Conservation (phyloP, 2,797 vertebrate species). For the Gadopsis bispinosus region DNA sequence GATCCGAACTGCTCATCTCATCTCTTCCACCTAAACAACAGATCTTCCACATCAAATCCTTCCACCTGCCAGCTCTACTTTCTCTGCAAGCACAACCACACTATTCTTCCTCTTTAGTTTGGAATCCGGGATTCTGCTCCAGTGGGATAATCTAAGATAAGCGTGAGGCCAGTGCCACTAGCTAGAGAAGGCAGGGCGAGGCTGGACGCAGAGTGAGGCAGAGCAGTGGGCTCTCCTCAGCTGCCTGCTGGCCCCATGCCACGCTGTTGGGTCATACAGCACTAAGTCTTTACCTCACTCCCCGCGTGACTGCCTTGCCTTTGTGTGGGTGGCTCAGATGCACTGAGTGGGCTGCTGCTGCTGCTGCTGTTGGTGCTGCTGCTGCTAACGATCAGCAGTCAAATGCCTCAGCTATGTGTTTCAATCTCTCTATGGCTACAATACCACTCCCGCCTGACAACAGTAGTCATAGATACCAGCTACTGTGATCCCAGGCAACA, state of each 20-base stretch:
- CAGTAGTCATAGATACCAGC: constrained; percentile 74
- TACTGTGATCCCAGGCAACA: constrained; percentile 50
- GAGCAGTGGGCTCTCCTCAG: constrained; percentile 83
- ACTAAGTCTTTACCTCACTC: constrained; percentile 81
- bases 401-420: constrained; percentile 77
- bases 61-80: constrained; percentile 40
- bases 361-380: constrained; percentile 43
- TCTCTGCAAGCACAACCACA: constrained; percentile 39
- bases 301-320: constrained; percentile 84
- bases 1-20: constrained; percentile 51
- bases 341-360: constrained; percentile 79
- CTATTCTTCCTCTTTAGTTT: constrained; percentile 51
- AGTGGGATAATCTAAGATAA: constrained; percentile 47
- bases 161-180: constrained; percentile 69
- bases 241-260: constrained; percentile 80
- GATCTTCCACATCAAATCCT: constrained; percentile 47
- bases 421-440: constrained; percentile 71
- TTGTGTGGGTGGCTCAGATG: constrained; percentile 83
- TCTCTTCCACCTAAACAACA: constrained; percentile 48
- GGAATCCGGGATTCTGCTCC: constrained; percentile 50
- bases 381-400: constrained; percentile 76
- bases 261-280: constrained; percentile 84
- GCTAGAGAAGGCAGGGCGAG: constrained; percentile 77
- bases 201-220: constrained; percentile 80
- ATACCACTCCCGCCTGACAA: constrained; percentile 70